Conservation (phyloP, 92 coral and sea anemone species). For the Epizoanthus illoricatus region DNA sequence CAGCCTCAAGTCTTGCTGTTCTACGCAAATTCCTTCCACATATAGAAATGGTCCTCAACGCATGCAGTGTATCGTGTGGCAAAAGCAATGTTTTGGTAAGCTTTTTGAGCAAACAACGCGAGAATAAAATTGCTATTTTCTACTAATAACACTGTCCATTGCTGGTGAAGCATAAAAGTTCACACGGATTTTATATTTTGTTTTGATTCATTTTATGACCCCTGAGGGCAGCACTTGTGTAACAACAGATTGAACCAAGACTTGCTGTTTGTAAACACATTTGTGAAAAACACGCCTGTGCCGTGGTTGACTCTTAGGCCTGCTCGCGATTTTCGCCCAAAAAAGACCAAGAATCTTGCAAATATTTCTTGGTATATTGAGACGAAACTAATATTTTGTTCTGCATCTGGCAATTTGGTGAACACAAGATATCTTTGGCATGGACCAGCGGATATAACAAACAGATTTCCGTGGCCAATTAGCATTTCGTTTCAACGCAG, state of each 20-base stretch:
- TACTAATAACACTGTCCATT: constrained; percentile 12
- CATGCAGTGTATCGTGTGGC: neutral
- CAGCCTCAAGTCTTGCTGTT: neutral
- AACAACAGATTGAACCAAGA: constrained; percentile 13
- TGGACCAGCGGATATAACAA: constrained; percentile 12
- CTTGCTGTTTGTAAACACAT: constrained; percentile 31
- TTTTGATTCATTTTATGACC: constrained; percentile 25
- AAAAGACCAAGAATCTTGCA: neutral
- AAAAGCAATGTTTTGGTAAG: neutral
- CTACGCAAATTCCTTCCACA: constrained; percentile 9
- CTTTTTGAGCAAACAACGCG: neutral
- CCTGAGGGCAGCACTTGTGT: constrained; percentile 26
- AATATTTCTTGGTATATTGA: neutral
- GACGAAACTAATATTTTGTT: neutral
- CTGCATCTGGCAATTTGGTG: neutral
- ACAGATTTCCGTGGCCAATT: constrained; percentile 25
- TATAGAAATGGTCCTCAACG: constrained; percentile 9
- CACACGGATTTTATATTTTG: neutral
- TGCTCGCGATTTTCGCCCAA: neutral
- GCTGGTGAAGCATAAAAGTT: constrained; percentile 23
- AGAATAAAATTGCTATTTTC: neutral
- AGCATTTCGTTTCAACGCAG: neutral
- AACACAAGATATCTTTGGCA: neutral
- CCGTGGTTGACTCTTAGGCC: neutral
- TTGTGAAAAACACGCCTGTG: constrained; percentile 23